Evolutionary conservation across 2,113 vertebrate genomes (phyloP), one percentile per base, ranked within the genome.

Genomic region (Oncorhynchus keta): DNA sequence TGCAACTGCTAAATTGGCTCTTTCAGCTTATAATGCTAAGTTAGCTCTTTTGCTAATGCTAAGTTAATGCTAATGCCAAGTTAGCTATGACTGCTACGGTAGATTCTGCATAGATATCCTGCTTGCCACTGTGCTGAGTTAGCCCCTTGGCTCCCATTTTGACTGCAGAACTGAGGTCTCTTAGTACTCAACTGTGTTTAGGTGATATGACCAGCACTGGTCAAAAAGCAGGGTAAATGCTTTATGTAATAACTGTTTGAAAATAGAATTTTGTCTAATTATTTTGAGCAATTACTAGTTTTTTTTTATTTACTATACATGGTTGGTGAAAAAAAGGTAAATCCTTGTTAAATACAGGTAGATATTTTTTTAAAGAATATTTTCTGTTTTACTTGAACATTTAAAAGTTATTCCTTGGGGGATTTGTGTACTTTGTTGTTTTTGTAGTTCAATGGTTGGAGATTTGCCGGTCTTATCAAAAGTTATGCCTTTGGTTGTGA

Each of bases 351-450:
- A 18, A 78, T 61, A 51, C 76, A 16, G 20, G 45, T 72, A 76
- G 45, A 77, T 76, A 5, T 75, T 65, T 80, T 74, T 86, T 78
- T 81, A 72, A 82, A 65, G 12, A 14, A 24, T 79, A 13, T 67
- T 78, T 5, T 82, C 51, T 71, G 72, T 88, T 87, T 81, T 84
- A 84, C 86, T 87, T 89, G 86, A 90, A 86, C 76, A 45, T 80
- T 73, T 64, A 7, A 55, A 66, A 68, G 20, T 77, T 78, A 18
- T 55, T 45, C 32, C 83, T 81, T 57, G 11, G 80, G 77, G 28
- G 22, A 76, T 82, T 76, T 62, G 51, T 69, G 51, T 68, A 67
- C 64, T 22, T 51, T 68, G 68, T 77, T 55, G 18, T 4, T 55
- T 55, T 55, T 55, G 32, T 62, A 62, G 67, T 62, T 59, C 39